A percentile compares a stretch with the other conserved stretches of the same genome.
phyloP scores from a whole-genome alignment of 30 jellyfish, hydroid and myxozoan species.

The Hydractinia echinata region DNA sequence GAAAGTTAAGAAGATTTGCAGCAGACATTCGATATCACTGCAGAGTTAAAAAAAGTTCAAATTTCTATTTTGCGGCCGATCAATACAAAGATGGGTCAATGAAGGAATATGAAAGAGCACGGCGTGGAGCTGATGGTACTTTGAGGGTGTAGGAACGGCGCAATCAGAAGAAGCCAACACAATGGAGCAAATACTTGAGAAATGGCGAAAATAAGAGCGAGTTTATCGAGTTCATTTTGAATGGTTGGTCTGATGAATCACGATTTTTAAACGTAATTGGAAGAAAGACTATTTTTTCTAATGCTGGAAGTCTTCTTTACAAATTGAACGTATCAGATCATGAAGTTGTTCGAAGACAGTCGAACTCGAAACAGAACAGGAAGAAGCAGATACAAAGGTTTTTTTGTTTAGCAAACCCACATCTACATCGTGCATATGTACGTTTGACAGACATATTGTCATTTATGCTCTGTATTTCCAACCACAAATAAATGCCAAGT shows the following conservation, averaged over 20 bases:
- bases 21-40: constrained; percentile 26
- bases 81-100: constrained; percentile 17
- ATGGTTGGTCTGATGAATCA: constrained; percentile 24
- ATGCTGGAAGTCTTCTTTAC: no score
- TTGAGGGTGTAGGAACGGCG: constrained; percentile 4
- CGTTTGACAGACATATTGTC: no score
- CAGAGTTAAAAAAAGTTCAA: background rate
- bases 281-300: constrained; percentile 29
- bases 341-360: no score
- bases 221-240: constrained; percentile 19
- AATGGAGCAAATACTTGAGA: constrained; percentile 17
- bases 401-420: no score
- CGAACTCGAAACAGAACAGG: no score
- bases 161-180: constrained; percentile 25
- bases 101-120: constrained; percentile 3
- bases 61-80: constrained; percentile 20
- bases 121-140: constrained; percentile 5
- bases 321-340: no score
- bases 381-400: no score
- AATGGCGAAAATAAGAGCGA: constrained; percentile 29
- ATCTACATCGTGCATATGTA: no score
- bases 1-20: constrained; percentile 47
- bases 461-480: background rate
- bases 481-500: background rate
- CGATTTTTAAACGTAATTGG: constrained; percentile 36